Evolutionary conservation across 2,888 invertebrate genomes (phyloP), one percentile per base, ranked within the genome.

Genomic region (Perizoma flavofasciatum): DNA sequence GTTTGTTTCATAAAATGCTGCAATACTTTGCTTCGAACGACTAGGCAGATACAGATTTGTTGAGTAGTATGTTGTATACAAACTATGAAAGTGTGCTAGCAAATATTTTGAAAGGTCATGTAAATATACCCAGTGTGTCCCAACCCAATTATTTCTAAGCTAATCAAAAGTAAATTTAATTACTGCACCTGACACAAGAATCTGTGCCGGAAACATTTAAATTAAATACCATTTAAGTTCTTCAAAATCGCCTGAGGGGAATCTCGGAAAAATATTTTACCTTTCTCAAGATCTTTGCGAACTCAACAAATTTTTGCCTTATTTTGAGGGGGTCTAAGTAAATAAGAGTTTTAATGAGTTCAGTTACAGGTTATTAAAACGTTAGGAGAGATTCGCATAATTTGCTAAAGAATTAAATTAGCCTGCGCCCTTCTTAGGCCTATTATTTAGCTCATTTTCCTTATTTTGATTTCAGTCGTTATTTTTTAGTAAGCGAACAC

Each of bases 301-400:
- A 49, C 34, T 55, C 39, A 46, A 10, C 39, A 46, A 32, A 46
- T 32, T 39, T 52, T 35, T 43, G 22, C 35, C 40, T 46, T 56
- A 10, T 49, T 54, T 46, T 41, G n/a, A 49, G 52, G 43, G 37
- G 43, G 67, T 69, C 65, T 69, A 65, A 63, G 71, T 74, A 70
- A 77, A 74, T 76, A 73, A 67, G 75, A 73, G 65, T 74, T 77
- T 70, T 73, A 75, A 75, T 73, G 71, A 73, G 73, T 76, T 75
- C 60, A 58, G 66, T 74, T 74, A 78, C 75, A 66, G 70, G 70
- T 78, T 75, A 79, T 78, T 72, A 72, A 72, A 66, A 76, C 67
- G 64, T 69, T 70, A 68, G 67, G 63, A 67, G 67, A 69, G 68
- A 68, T 69, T 68, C 66, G 52, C 48, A 52, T 66, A 68, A 66